Conservation (phyloP, 2,797 vertebrate species). For the Centropyge bicolor region DNA sequence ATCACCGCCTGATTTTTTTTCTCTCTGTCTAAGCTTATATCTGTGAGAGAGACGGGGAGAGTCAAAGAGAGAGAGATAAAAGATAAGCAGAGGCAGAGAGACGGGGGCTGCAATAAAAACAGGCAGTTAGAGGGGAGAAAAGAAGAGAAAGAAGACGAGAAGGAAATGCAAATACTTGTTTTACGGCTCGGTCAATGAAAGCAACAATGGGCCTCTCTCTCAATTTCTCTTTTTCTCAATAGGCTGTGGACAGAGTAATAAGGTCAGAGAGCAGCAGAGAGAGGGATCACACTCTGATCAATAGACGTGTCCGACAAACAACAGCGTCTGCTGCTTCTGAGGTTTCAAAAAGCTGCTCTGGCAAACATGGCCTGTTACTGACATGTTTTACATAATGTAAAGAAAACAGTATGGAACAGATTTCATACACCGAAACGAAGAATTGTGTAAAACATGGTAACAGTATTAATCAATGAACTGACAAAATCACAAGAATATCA, state of each 20-base stretch:
- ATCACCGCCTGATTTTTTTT: constrained; percentile 53
- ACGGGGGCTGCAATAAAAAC: constrained; percentile 34
- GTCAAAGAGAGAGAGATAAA: constrained; percentile 39
- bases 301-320: constrained; percentile 24
- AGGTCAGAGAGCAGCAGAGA: constrained; percentile 41
- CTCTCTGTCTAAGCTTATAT: constrained; percentile 43
- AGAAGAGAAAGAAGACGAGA: constrained; percentile 22
- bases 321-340: not conserved
- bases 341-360: not conserved
- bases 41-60: constrained; percentile 18
- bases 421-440: not conserved
- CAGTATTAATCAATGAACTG: not conserved
- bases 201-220: constrained; percentile 50
- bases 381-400: not conserved
- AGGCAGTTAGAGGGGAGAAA: constrained; percentile 41
- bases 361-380: not conserved
- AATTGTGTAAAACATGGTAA: not conserved
- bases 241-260: constrained; percentile 24
- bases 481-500: not conserved
- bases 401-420: no score
- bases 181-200: constrained; percentile 53
- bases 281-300: constrained; percentile 28
- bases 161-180: constrained; percentile 55
- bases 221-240: constrained; percentile 40
- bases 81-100: constrained; percentile 57